phyloP scores from a whole-genome alignment of 1,140 invertebrate species.

The Onthophagus taurus region DNA sequence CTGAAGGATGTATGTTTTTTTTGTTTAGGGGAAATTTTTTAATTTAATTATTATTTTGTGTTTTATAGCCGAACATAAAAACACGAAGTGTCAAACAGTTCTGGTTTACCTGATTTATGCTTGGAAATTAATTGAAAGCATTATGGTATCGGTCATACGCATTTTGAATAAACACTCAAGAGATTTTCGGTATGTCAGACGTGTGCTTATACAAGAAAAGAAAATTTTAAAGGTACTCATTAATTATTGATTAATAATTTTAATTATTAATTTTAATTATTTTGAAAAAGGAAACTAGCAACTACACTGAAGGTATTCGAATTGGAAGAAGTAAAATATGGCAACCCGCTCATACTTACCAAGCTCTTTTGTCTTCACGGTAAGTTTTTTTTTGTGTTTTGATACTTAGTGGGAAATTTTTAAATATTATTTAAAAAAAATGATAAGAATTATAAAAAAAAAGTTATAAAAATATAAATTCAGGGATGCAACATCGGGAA shows the following conservation, averaged over 20 bases:
- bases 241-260: background rate
- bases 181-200: conserved; percentile 88
- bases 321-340: conserved; percentile 60
- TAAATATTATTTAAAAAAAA: too few species aligned
- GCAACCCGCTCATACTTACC: conserved; percentile 47
- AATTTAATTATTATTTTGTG: conserved; percentile 1
- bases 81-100: conserved; percentile 20
- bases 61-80: conserved; percentile 17
- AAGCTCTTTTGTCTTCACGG: conserved; percentile 36
- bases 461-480: too few species aligned
- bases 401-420: too few species aligned
- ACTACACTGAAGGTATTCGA: conserved; percentile 56
- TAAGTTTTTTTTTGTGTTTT: conserved; percentile 45
- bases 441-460: too few species aligned
- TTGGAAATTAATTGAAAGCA: conserved; percentile 66
- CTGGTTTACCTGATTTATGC: conserved; percentile 23
- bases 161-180: conserved; percentile 80
- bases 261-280: conserved; percentile 9
- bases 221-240: conserved; percentile 67
- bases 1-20: too few species aligned
- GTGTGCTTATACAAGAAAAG: conserved; percentile 67
- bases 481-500: too few species aligned
- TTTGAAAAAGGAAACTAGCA: conserved; percentile 49
- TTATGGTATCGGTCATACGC: conserved; percentile 78
- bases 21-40: too few species aligned